phyloP scores from a whole-genome alignment of 2,113 vertebrate genomes.

The Lota lota region DNA sequence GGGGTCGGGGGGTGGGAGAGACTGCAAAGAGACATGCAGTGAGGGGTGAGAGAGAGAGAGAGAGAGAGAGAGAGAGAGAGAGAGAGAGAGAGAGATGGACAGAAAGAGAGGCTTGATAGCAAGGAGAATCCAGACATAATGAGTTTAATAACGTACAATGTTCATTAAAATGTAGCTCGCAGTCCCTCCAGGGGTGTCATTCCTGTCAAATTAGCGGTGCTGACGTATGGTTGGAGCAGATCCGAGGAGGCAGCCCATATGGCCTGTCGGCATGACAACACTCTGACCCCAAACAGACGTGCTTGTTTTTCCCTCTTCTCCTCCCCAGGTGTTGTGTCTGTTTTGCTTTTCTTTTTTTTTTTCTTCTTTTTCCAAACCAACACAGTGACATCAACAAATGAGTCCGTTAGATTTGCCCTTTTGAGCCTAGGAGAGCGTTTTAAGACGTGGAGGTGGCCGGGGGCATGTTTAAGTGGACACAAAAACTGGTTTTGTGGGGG shows the following conservation, averaged over 20 bases:
- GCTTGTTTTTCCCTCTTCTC: conserved; percentile 27
- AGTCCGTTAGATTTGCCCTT: conserved; percentile 28
- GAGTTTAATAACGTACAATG: conserved; percentile 64
- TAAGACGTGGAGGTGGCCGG: not conserved
- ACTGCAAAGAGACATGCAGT: no score
- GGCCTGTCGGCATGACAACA: conserved; percentile 59
- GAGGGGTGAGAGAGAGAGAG: conserved; percentile 1
- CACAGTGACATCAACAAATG: conserved; percentile 44
- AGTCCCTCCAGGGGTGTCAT: conserved; percentile 61
- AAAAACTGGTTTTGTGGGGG: not conserved
- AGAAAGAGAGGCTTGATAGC: conserved; percentile 33
- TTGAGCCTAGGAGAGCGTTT: not conserved
- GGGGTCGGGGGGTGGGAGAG: no score
- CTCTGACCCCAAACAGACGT: conserved; percentile 69
- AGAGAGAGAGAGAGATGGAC: conserved; percentile 23
- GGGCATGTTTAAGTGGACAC: no score
- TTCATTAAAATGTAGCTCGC: conserved; percentile 67
- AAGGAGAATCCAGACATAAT: conserved; percentile 56
- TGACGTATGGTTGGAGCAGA: conserved; percentile 56
- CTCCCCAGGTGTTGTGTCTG: conserved; percentile 30
- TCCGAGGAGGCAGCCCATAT: conserved; percentile 55
- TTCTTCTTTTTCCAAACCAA: conserved; percentile 44
- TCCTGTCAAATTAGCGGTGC: conserved; percentile 65
- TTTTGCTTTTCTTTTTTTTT: conserved; percentile 52
- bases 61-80: conserved; percentile 25